Conservation (phyloP, 1,140 invertebrate species). For the Bombus waltoni region DNA sequence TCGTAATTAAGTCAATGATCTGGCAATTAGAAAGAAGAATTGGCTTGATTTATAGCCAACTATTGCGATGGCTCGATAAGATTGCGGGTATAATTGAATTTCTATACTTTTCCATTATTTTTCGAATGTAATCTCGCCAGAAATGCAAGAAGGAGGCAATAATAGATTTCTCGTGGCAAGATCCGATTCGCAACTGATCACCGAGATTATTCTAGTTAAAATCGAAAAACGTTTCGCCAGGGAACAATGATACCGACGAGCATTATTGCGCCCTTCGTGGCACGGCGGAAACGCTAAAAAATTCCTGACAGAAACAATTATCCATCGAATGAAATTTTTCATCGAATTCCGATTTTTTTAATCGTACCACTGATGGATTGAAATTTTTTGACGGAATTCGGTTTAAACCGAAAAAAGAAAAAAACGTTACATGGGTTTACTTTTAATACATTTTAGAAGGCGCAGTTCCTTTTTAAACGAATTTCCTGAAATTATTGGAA, state of each 20-base stretch:
- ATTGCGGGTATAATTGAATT: background rate
- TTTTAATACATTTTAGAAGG: background rate
- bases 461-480: background rate
- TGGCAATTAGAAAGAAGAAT: constrained; percentile 3
- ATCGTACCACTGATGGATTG: background rate
- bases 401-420: background rate
- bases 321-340: background rate
- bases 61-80: background rate
- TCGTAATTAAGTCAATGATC: background rate
- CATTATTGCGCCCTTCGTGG: background rate
- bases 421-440: background rate
- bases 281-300: background rate
- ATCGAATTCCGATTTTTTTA: background rate
- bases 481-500: background rate
- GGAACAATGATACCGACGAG: background rate
- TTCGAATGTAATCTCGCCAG: background rate
- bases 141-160: background rate
- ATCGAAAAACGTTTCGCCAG: background rate
- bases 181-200: background rate
- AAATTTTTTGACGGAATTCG: background rate
- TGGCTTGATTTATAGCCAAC: background rate
- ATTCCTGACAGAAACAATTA: background rate
- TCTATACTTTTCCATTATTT: constrained; percentile 16
- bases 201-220: background rate
- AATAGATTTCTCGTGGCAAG: background rate